Conservation (phyloP, 1,140 invertebrate species). For the Drosophila pachea region DNA sequence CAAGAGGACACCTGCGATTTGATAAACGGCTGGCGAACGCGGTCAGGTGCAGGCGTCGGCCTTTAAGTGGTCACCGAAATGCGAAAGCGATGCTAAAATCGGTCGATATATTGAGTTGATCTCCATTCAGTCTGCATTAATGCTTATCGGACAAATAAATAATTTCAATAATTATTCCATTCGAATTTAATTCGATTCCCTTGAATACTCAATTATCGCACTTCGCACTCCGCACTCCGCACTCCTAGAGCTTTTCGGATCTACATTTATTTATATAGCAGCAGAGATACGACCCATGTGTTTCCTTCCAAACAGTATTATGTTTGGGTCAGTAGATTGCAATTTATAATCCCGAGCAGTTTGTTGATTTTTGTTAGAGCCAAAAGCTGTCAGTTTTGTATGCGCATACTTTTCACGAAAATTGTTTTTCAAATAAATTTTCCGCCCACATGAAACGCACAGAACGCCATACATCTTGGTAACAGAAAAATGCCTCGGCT, state of each 20-base stretch:
- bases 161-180: no score
- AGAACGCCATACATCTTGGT: conserved; percentile 55
- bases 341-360: conserved; percentile 61
- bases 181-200: no score
- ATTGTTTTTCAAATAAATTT: conserved; percentile 76
- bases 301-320: conserved; percentile 45
- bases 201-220: no score
- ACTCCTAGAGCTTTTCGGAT: neutral
- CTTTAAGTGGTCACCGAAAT: no score
- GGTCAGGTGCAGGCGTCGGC: no score
- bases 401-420: conserved; percentile 74
- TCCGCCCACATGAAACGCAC: conserved; percentile 42
- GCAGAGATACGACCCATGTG: conserved; percentile 31
- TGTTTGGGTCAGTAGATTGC: conserved; percentile 57
- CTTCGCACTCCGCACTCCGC: neutral
- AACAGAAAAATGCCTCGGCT: conserved; percentile 11
- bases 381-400: conserved; percentile 73
- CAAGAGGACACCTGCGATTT: conserved; percentile 50
- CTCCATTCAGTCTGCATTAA: no score
- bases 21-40: no score
- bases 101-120: no score
- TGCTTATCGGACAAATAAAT: no score
- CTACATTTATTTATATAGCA: conserved; percentile 34
- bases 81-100: no score
- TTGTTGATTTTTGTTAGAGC: conserved; percentile 70